These are phyloP conservation scores for Pseudotriccus pelzelni DNA, from an alignment of 2,797 vertebrate species.

Conservation along the genomic window DNA sequence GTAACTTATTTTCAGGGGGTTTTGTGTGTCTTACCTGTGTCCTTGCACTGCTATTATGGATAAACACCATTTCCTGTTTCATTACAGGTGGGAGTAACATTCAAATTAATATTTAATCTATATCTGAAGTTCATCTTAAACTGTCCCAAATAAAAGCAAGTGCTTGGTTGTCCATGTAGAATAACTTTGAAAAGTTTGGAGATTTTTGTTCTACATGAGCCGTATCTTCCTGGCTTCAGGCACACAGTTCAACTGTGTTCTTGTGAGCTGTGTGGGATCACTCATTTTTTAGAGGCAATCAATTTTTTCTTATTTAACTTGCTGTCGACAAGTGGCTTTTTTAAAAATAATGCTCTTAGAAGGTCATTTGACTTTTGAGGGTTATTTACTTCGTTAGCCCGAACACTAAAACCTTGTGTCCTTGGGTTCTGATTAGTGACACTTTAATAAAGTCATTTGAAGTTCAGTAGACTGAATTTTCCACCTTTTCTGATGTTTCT, in stretches of 20 bases:
- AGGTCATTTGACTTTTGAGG: constrained; percentile 85
- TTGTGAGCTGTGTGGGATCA: constrained; percentile 76
- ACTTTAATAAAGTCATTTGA: constrained; percentile 99
- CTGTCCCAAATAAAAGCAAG: background rate
- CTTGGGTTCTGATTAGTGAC: constrained; percentile 96
- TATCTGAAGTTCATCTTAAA: background rate
- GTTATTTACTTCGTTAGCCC: constrained; percentile 84
- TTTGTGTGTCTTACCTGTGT: background rate
- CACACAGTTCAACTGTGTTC: constrained; percentile 59
- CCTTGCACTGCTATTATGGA: fast-evolving
- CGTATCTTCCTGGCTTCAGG: background rate
- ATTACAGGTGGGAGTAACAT: background rate
- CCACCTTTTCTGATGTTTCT: constrained; percentile 95
- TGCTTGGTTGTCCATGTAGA: background rate
- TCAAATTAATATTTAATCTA: background rate
- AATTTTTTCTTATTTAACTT: constrained; percentile 75
- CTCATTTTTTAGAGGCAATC: constrained; percentile 71
- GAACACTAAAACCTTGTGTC: constrained; percentile 93
- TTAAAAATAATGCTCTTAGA: constrained; percentile 86
- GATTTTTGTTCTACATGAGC: background rate
- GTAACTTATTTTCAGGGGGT: background rate
- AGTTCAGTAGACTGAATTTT: constrained; percentile 98
- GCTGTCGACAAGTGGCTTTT: constrained; percentile 75
- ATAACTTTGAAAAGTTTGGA: background rate
- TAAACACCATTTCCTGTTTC: background rate